phyloP scores from a whole-genome alignment of 2,888 invertebrate species.

The Pharmacophagus antenor region DNA sequence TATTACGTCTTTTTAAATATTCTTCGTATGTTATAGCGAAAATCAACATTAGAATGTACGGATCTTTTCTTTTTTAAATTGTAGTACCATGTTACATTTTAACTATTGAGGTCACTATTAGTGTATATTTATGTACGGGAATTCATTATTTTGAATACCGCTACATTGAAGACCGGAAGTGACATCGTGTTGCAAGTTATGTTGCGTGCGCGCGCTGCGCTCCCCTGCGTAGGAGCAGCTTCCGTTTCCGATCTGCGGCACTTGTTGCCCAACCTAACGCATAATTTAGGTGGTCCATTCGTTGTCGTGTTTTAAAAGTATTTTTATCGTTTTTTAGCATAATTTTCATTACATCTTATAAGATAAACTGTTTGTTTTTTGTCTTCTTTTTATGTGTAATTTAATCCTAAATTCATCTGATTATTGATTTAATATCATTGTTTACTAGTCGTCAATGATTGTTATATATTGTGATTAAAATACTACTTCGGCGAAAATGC shows the following conservation, averaged over 20 bases:
- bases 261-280: constrained; percentile 47
- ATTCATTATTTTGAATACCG: constrained; percentile 37
- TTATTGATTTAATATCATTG: too few species aligned
- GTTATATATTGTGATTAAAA: too few species aligned
- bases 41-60: too few species aligned
- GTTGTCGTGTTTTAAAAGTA: constrained; percentile 1
- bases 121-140: not conserved
- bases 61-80: too few species aligned
- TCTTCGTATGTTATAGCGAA: too few species aligned
- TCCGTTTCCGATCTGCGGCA: constrained; percentile 71
- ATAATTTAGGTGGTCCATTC: constrained; percentile 33
- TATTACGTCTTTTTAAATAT: too few species aligned
- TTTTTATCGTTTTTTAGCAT: not conserved
- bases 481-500: too few species aligned
- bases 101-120: not conserved
- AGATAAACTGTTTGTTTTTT: not conserved
- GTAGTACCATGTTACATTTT: not conserved
- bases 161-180: constrained; percentile 53
- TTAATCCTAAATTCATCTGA: too few species aligned
- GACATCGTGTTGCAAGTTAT: constrained; percentile 43
- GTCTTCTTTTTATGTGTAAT: too few species aligned
- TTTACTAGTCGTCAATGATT: too few species aligned
- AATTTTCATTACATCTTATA: not conserved
- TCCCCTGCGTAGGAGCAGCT: constrained; percentile 62
- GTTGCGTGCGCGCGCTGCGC: constrained; percentile 50